Base-by-base conservation (phyloP, 2,113 vertebrate genomes). In the Progne subis region DNA sequence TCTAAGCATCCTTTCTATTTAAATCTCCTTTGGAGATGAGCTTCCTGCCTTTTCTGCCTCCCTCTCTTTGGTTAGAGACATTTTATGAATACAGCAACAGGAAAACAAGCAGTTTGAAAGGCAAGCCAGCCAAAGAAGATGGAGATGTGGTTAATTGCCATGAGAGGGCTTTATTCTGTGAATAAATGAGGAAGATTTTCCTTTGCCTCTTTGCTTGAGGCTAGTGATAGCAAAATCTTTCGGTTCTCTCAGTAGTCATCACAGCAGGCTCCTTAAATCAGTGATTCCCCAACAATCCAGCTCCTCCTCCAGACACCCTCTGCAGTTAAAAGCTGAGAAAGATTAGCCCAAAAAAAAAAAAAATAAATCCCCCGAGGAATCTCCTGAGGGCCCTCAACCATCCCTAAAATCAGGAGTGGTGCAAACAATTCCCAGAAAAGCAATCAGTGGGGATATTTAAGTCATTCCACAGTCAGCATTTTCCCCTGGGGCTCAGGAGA, bases 1-100 rank as follows among this genome's bases (percentile, higher is more conserved):
- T 96, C 92, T 97, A 96, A 97, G 82, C 84, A 91, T 95, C 89
- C 68, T 95, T 95, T 96, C 72, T 86, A 80, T 77, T 92, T 64
- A 50, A 61, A 81, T 84, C 89, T 95, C 89, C 64, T 77, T 90
- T 95, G 88, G 44, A 96, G 44, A 83, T 32, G 52, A 79, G 72
- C 34, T 78, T 67, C 50, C 76, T 65, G 44, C 69, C 55, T 90
- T 55, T 76, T 34, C 63, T 44, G 17, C 44, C 24, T 68, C 65
- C 74, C 26, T 59, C 25, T 60, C 50, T 78, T 47, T 68, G 18
- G 9, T 50, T 79, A 59, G 29, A 85, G 77, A 56, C 7, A 5
- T 55, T 63, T 39, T 52, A 14, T 52, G 59, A 55, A 77, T 44
- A n/a, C 44, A 78, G 6, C n/a, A 26, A 12, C 7, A 81, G 32